Evolutionary conservation across 2,113 vertebrate genomes (phyloP).

Genomic region (Indicator maculatus): DNA sequence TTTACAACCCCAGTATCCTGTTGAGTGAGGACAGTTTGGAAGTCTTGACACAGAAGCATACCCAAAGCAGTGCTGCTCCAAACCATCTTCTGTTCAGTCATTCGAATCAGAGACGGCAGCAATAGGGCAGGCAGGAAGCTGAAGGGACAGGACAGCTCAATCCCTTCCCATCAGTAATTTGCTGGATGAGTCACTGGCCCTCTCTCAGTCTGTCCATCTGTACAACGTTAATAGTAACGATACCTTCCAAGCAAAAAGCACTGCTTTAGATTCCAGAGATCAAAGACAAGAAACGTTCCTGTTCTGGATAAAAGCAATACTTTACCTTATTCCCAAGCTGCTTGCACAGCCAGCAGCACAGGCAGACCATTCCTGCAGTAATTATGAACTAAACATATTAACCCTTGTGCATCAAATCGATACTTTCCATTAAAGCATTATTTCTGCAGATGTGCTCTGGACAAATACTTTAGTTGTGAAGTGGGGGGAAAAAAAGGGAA

Average conservation of each 20-base stretch:
- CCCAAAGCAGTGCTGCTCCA: neutral
- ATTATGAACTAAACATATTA: neutral
- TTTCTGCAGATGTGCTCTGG: neutral
- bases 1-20: neutral
- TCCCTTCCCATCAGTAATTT: neutral
- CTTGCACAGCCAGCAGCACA: neutral
- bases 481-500: neutral
- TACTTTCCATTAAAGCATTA: neutral
- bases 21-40: neutral
- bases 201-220: neutral
- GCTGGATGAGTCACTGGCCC: neutral
- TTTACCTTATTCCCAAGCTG: neutral
- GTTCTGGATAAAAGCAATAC: neutral
- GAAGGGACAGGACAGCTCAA: neutral
- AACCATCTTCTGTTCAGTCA: neutral
- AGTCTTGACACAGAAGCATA: neutral
- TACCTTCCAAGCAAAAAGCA: neutral
- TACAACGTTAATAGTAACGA: neutral
- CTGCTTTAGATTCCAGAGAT: neutral
- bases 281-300: neutral
- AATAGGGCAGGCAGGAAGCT: neutral
- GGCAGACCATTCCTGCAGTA: neutral
- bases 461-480: neutral
- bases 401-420: neutral
- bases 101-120: accelerated